A percentile compares a stretch with the other conserved stretches of the same genome.
Conservation (phyloP, 2,797 vertebrate species). For the Apogon talboti region DNA sequence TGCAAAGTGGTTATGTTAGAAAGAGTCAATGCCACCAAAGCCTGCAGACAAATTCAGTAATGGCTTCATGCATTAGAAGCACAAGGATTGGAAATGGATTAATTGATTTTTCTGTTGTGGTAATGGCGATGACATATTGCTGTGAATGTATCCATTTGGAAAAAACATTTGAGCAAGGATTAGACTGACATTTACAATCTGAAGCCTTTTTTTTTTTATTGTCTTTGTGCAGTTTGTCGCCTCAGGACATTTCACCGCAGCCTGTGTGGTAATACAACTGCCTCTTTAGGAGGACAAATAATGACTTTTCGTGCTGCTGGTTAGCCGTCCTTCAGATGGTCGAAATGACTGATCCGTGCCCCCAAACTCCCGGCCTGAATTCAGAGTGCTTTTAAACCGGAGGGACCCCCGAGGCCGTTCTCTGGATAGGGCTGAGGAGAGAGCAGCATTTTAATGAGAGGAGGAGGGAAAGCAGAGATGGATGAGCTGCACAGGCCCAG, state of each 20-base stretch:
- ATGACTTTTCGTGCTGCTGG: slow-evolving; percentile 21
- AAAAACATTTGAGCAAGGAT: slow-evolving; percentile 26
- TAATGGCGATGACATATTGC: slow-evolving; percentile 15
- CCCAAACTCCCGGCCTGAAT: slow-evolving; percentile 46
- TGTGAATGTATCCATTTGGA: slow-evolving; percentile 1
- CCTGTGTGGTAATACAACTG: slow-evolving; percentile 10
- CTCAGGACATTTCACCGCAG: not conserved
- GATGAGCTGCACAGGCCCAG: slow-evolving; percentile 37
- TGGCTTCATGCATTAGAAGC: slow-evolving; percentile 42
- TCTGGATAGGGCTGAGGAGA: slow-evolving; percentile 15
- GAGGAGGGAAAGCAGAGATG: slow-evolving; percentile 31
- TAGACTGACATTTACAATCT: not conserved
- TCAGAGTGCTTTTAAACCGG: slow-evolving; percentile 48
- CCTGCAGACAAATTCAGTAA: slow-evolving; percentile 51
- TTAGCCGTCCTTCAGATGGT: slow-evolving; percentile 34
- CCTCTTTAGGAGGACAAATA: slow-evolving; percentile 38
- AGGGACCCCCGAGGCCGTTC: slow-evolving; percentile 26
- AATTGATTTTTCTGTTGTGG: slow-evolving; percentile 37
- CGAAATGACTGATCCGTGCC: slow-evolving; percentile 40
- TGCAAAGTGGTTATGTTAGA: slow-evolving; percentile 15
- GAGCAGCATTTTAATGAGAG: slow-evolving; percentile 54
- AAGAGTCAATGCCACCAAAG: slow-evolving; percentile 11
- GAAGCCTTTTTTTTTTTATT: not conserved
- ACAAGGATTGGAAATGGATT: slow-evolving; percentile 41
- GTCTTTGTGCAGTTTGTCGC: not conserved